phyloP scores from a whole-genome alignment of 2,888 invertebrate species.

The Caenorhabditis sulstoni region DNA sequence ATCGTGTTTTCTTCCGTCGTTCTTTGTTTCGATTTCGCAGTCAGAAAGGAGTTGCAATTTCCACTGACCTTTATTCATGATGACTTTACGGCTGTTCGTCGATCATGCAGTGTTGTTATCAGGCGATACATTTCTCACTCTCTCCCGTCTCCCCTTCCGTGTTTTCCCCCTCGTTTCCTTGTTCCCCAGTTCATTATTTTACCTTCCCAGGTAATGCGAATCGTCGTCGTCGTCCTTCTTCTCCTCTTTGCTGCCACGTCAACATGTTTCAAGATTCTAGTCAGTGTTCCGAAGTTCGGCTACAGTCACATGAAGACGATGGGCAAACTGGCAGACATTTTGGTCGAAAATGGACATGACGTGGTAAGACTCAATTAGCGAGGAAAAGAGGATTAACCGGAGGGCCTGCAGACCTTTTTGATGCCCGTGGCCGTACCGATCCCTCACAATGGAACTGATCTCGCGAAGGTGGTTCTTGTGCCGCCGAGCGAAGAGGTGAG shows the following conservation, averaged over 20 bases:
- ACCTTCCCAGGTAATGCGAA: slow-evolving; percentile 30
- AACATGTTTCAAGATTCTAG: slow-evolving; percentile 56
- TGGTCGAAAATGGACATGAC: slow-evolving; percentile 63
- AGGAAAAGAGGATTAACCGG: background rate
- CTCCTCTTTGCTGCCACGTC: slow-evolving; percentile 13
- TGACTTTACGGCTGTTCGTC: too few species aligned
- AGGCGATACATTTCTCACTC: background rate
- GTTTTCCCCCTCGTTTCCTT: background rate
- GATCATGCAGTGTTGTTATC: background rate
- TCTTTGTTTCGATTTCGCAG: too few species aligned
- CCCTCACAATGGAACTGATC: slow-evolving; percentile 50
- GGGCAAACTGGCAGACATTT: slow-evolving; percentile 56
- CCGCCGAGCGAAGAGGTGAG: slow-evolving; percentile 20
- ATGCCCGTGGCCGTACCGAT: slow-evolving; percentile 43
- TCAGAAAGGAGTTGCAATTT: too few species aligned
- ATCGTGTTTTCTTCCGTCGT: too few species aligned
- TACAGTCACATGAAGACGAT: slow-evolving; percentile 64
- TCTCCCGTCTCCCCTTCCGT: background rate
- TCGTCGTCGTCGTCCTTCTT: slow-evolving; percentile 11
- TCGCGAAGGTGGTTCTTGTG: slow-evolving; percentile 50
- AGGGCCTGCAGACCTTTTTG: slow-evolving; percentile 47
- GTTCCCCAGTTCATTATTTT: background rate
- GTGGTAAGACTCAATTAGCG: slow-evolving; percentile 45
- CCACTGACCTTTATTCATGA: too few species aligned
- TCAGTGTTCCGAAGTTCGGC: slow-evolving; percentile 56